Conservation (phyloP, 2,797 vertebrate species). For the Enteromius unitaeniatus region DNA sequence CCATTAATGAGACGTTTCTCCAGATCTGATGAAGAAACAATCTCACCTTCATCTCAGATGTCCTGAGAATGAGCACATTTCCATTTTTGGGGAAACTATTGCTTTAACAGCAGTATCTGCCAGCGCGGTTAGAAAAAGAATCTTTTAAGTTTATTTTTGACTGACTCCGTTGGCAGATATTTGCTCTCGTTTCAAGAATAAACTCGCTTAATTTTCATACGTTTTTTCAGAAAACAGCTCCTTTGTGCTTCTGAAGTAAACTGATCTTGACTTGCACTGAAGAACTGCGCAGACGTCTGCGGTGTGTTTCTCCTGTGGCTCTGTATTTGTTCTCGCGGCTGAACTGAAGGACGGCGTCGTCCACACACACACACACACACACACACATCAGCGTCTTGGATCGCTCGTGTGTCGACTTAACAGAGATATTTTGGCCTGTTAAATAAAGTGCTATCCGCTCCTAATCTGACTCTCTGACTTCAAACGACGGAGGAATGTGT, state of each 20-base stretch:
- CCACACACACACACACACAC: constrained; percentile 30
- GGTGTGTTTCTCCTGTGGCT: constrained; percentile 46
- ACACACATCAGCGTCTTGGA: constrained; percentile 10
- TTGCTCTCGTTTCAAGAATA: background rate
- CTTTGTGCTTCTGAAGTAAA: background rate
- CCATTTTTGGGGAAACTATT: background rate
- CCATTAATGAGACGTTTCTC: background rate
- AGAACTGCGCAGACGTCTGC: constrained; percentile 12
- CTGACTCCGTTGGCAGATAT: background rate
- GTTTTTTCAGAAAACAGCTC: background rate
- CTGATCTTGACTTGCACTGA: background rate
- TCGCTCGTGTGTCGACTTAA: constrained; percentile 23
- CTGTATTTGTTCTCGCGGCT: constrained; percentile 51
- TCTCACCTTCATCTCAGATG: background rate
- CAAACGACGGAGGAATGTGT: constrained; percentile 37
- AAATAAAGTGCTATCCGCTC: constrained; percentile 44
- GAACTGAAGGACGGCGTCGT: constrained; percentile 44
- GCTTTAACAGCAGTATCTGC: background rate
- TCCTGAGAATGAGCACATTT: background rate
- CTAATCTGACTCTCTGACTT: constrained; percentile 12
- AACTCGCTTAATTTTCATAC: background rate
- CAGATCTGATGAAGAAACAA: background rate
- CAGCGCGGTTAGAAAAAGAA: background rate
- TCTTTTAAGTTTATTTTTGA: background rate
- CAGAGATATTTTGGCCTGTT: constrained; percentile 34